These are phyloP conservation scores for Chunga burmeisteri DNA, from an alignment of 2,113 vertebrate genomes.

Conservation along the genomic window DNA sequence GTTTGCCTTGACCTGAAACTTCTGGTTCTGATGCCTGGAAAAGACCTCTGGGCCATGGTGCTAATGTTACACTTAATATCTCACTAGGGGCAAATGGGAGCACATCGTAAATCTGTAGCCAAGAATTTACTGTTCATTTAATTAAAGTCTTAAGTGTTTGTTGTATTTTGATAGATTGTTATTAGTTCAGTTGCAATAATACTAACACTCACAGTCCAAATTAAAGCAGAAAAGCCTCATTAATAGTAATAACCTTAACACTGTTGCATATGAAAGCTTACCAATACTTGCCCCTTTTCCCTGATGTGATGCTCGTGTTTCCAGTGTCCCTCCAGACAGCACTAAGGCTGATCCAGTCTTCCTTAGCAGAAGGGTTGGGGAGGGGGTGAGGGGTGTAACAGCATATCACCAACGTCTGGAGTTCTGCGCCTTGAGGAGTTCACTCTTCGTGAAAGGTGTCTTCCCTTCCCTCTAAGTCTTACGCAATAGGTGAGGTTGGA, in stretches of 20 bases:
- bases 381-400: rapidly evolving
- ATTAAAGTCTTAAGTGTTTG: not conserved
- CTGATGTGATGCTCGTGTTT: not conserved
- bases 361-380: not conserved
- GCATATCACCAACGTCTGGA: rapidly evolving
- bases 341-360: not conserved
- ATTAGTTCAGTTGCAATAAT: not conserved
- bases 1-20: not conserved
- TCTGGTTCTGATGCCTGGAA: not conserved
- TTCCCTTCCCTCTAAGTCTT: not conserved
- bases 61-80: rapidly evolving
- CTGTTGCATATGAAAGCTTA: not conserved
- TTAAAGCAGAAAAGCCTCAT: not conserved
- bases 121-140: not conserved
- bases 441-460: too few species aligned
- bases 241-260: not conserved
- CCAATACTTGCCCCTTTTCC: not conserved
- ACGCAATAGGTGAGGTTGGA: too few species aligned
- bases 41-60: not conserved
- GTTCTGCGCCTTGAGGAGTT: not conserved
- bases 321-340: not conserved
- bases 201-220: not conserved
- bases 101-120: rapidly evolving
- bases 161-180: not conserved
- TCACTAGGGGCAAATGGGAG: not conserved